Base-by-base conservation (phyloP, 2,113 vertebrate species). In the Notechis scutatus region DNA sequence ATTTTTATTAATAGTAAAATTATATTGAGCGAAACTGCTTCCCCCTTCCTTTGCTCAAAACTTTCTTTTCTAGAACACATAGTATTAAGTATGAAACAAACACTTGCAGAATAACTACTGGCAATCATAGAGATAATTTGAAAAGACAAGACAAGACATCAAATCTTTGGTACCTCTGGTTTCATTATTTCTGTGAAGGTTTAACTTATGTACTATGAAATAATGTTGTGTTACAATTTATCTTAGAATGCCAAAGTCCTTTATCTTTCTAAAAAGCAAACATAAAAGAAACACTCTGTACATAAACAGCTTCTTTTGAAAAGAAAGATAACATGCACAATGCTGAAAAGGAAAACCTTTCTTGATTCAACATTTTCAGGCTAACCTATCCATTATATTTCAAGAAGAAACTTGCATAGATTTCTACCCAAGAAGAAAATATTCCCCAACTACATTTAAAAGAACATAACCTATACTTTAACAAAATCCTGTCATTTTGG, bases 221-320 rank as follows among this genome's bases (percentile, higher is more conserved):
- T 93, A 96, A 96, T 93, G 96, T 93, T 92, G 94, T 85, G 90
- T 90, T 95, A 89, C 93, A 92, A 93, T 97, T 97, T 97, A 96
- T 97, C 95, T 96, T 94, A 61, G 87, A 96, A 95, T 96, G 95
- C 93, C 93, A 96, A 97, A 95, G 94, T 89, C 93, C 92, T 95
- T 94, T 95, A 91, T 29, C 57, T 94, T 86, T 89, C 92, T 91
- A 94, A 96, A 96, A 96, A 94, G 54, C 52, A 95, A 93, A 95
- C 91, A 94, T 96, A 97, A 97, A 97, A 96, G 96, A 95, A 97
- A 94, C 96, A 96, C 92, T 95, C 93, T 97, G 95, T 96, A 97
- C 97, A 97, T 96, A 97, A 97, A 96, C 96, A 97, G 96, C 96
- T 97, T 97, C 97, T 97, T 96, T 97, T 94, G 85, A 92, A 93